A percentile compares a stretch with the other conserved stretches of the same genome.
Evolutionary conservation across 1,140 invertebrate species (phyloP).

Genomic region (Acromyrmex echinatior): DNA sequence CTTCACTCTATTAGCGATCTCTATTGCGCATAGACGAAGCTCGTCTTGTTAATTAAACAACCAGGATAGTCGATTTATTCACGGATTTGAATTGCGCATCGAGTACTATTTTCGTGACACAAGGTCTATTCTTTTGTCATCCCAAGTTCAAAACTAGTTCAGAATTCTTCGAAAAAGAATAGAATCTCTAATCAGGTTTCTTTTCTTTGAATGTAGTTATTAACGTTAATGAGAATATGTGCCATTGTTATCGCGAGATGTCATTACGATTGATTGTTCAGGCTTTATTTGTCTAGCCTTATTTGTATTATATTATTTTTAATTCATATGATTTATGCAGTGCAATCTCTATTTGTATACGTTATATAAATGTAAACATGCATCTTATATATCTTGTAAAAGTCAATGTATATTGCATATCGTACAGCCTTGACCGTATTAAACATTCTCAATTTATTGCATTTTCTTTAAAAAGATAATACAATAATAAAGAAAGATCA

Average conservation of each 20-base stretch:
- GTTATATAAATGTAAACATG: neutral
- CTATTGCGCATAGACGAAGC: slow-evolving; percentile 11
- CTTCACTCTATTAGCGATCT: slow-evolving; percentile 55
- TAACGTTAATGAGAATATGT: neutral
- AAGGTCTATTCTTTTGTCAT: no score
- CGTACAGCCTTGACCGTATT: no score
- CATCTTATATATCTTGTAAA: neutral
- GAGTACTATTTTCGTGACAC: slow-evolving; percentile 18
- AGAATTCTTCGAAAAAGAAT: no score
- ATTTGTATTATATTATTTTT: neutral
- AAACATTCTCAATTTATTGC: no score
- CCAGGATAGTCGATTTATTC: slow-evolving; percentile 51
- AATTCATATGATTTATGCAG: neutral
- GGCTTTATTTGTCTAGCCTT: neutral
- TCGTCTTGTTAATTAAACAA: slow-evolving; percentile 59
- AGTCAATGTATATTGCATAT: neutral
- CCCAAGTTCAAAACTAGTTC: no score
- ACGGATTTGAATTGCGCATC: slow-evolving; percentile 30
- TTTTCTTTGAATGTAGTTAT: slow-evolving; percentile 55
- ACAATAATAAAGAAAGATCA: no score
- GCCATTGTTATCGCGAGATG: neutral
- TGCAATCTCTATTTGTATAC: neutral
- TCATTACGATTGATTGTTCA: slow-evolving; percentile 14
- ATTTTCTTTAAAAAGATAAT: no score
- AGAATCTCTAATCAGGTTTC: neutral